Base-by-base conservation (phyloP, 2,797 vertebrate genomes). In the Taeniopygia guttata region DNA sequence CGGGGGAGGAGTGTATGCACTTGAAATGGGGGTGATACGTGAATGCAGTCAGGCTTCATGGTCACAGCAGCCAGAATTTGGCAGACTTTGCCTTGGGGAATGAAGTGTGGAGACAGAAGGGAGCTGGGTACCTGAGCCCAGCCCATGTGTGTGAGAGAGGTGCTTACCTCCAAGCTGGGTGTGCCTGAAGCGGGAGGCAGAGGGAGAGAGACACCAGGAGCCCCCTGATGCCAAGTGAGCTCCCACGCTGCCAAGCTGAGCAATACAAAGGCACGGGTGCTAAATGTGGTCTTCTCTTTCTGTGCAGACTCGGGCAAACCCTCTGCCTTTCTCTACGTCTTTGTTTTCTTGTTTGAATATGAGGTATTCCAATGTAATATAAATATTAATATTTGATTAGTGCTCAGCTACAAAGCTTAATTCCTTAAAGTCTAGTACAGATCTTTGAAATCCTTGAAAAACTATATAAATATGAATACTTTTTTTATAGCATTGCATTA, bases 311-410 rank as follows among this genome's bases (percentile, higher is more conserved):
- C 72, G 72, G 56, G 74, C 70, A 87, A 91, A 82, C 46, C 40
- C 69, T 67, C 51, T 30, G 56, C 55, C 49, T 80, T 85, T 48
- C 81, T 68, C 63, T 54, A 11, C 22, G 66, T 42, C 77, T 93
- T 91, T 92, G 85, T 96, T 96, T 96, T 94, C 87, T 80, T 82
- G 38, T 77, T 82, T 84, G 83, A 94, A 36, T 74, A 49, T 7
- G 73, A 69, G 73, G 75, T 76, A 81, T 73, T 94, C 59, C 63
- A 62, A 34, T 9, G 60, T 91, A 96, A 93, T 75, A 89, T 55
- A 87, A 91, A 91, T 74, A 96, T 91, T 84, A 94, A 86, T 86
- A 87, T 90, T 95, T 93, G 40, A 94, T 93, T 93, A 76, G 68
- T 6, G 36, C 85, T 64, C 67, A 87, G 75, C 70, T 93, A 91